Evolutionary conservation across 2,888 invertebrate species (phyloP).

Genomic region (Leucoma salicis): DNA sequence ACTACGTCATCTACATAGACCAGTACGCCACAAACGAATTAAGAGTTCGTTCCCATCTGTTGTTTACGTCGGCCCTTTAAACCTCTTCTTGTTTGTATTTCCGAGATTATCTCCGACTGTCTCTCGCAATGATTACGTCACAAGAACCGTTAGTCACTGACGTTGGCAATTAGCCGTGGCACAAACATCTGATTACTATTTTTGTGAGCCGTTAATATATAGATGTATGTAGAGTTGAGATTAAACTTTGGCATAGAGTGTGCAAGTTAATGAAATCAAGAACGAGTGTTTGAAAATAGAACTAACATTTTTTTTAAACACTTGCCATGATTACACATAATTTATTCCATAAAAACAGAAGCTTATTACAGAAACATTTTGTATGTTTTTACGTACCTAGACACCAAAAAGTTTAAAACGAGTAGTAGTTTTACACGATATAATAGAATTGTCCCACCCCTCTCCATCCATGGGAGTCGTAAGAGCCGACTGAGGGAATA

Average conservation of each 20-base stretch:
- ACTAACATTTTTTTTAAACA: too few relatives aligned
- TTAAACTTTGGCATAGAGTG: constrained; percentile 18
- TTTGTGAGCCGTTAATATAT: constrained; percentile 43
- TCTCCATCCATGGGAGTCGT: too few relatives aligned
- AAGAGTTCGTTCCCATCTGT: neutral
- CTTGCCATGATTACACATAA: too few relatives aligned
- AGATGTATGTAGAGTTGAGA: constrained; percentile 12
- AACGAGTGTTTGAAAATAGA: neutral
- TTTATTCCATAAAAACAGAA: too few relatives aligned
- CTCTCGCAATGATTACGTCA: constrained; percentile 28
- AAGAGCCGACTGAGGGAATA: too few relatives aligned
- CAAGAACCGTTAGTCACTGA: constrained; percentile 18
- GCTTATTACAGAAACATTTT: too few relatives aligned
- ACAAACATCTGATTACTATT: constrained; percentile 48
- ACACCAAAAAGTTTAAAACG: too few relatives aligned
- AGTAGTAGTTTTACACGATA: too few relatives aligned
- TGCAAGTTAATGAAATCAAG: constrained; percentile 12
- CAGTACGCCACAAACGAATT: too few relatives aligned
- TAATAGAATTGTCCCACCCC: too few relatives aligned
- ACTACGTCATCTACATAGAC: too few relatives aligned
- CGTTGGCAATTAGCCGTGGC: constrained; percentile 60
- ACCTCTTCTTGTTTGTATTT: constrained; percentile 1
- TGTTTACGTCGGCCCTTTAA: neutral
- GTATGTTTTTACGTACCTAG: too few relatives aligned
- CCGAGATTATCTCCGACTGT: constrained; percentile 1